Conservation (phyloP, 2,888 invertebrate genomes). For the Scotopteryx bipunctaria region DNA sequence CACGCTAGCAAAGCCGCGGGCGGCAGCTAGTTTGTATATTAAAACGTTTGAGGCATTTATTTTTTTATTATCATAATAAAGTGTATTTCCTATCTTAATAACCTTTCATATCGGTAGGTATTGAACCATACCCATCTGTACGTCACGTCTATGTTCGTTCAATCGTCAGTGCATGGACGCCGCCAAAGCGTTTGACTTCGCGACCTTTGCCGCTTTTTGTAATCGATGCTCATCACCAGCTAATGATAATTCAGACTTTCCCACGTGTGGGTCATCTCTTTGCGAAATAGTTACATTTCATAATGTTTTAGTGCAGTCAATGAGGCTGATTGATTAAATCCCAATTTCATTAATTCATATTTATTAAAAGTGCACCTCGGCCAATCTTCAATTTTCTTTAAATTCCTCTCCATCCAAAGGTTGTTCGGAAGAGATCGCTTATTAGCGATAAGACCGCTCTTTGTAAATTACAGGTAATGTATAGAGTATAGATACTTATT, state of each 20-base stretch:
- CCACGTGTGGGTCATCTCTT: constrained; percentile 25
- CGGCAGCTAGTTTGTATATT: too few relatives aligned
- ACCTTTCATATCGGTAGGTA: constrained; percentile 7
- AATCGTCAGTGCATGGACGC: constrained; percentile 43
- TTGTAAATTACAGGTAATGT: too few relatives aligned
- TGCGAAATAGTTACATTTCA: constrained; percentile 22
- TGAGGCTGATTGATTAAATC: constrained; percentile 2
- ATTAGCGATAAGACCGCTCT: too few relatives aligned
- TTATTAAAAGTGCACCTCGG: background rate
- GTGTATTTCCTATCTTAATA: too few relatives aligned
- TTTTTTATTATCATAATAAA: too few relatives aligned
- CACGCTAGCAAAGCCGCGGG: too few relatives aligned
- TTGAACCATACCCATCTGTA: constrained; percentile 6
- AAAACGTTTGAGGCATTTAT: too few relatives aligned
- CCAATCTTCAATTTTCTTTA: too few relatives aligned
- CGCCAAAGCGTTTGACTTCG: constrained; percentile 59
- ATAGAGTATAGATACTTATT: too few relatives aligned
- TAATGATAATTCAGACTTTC: constrained; percentile 37
- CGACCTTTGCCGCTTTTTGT: constrained; percentile 52
- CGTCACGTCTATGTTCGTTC: constrained; percentile 24
- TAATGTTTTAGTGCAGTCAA: constrained; percentile 7
- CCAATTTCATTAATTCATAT: background rate
- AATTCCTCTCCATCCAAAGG: too few relatives aligned
- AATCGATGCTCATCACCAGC: constrained; percentile 56
- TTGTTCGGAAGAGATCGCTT: too few relatives aligned